These are phyloP conservation scores for Tetranychus piercei DNA, from an alignment of 2,888 invertebrate genomes.

Conservation along the genomic window DNA sequence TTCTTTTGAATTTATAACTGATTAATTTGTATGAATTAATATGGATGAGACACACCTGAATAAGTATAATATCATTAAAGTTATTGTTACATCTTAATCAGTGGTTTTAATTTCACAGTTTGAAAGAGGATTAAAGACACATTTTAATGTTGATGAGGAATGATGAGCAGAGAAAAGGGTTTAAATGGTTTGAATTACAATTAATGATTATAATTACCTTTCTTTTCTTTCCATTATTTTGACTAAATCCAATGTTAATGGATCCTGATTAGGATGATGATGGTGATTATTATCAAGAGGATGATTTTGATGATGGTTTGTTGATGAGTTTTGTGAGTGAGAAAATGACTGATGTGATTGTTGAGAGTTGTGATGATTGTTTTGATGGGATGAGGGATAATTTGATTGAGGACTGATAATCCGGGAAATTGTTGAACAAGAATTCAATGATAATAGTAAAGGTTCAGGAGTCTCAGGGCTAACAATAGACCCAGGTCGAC, in stretches of 20 bases:
- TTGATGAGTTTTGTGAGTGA: not conserved
- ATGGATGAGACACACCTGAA: too few species aligned
- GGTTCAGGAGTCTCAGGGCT: conserved; percentile 4
- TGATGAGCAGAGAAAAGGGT: too few species aligned
- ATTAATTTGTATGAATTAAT: too few species aligned
- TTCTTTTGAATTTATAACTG: too few species aligned
- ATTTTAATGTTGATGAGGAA: too few species aligned
- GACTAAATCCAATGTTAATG: not conserved
- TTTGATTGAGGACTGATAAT: not conserved
- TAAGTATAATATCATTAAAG: too few species aligned
- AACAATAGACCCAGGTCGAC: not conserved
- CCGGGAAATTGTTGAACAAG: not conserved
- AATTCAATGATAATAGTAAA: not conserved
- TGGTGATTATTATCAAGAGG: not conserved
- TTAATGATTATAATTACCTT: not conserved
- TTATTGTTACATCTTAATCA: too few species aligned
- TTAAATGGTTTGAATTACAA: too few species aligned
- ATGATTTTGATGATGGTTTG: not conserved
- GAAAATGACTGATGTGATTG: not conserved
- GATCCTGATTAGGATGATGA: not conserved
- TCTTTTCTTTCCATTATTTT: not conserved
- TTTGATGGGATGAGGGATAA: too few species aligned
- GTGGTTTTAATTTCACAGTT: too few species aligned
- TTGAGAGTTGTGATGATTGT: not conserved
- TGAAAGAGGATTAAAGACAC: too few species aligned